Percentiles rank a stretch among this genome's conserved stretches.
These are phyloP conservation scores for Aphaenogaster ashmeadi DNA, from an alignment of 1,140 invertebrate species.

Conservation along the genomic window DNA sequence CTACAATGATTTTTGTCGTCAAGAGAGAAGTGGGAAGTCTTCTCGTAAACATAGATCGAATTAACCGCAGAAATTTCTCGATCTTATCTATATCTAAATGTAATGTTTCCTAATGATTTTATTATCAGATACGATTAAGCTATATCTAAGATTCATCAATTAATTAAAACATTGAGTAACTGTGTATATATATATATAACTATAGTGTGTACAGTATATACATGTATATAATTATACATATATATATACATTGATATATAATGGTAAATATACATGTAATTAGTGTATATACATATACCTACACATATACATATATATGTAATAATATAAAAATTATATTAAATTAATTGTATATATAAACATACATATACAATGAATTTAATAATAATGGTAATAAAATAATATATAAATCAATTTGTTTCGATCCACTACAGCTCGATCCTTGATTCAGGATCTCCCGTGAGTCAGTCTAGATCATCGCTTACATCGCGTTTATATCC, in stretches of 20 bases:
- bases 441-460: background rate
- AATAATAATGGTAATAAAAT: background rate
- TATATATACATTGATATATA: too few species aligned
- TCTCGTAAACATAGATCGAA: background rate
- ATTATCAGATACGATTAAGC: too few species aligned
- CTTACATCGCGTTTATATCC: background rate
- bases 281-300: too few species aligned
- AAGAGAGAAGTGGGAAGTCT: background rate
- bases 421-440: background rate
- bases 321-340: too few species aligned
- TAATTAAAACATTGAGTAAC: too few species aligned
- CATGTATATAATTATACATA: too few species aligned
- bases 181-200: too few species aligned
- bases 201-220: background rate
- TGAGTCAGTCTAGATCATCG: slow-evolving; percentile 18
- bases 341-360: too few species aligned
- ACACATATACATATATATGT: too few species aligned
- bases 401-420: background rate
- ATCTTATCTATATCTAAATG: background rate
- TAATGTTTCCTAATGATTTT: background rate
- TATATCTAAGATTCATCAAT: too few species aligned
- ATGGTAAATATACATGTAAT: too few species aligned
- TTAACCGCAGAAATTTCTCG: background rate
- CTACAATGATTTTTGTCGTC: background rate
- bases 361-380: too few species aligned